Percentiles rank a stretch among this genome's conserved stretches.
Evolutionary conservation across 1,140 invertebrate species (phyloP).

Genomic region (Aphelinus certus): DNA sequence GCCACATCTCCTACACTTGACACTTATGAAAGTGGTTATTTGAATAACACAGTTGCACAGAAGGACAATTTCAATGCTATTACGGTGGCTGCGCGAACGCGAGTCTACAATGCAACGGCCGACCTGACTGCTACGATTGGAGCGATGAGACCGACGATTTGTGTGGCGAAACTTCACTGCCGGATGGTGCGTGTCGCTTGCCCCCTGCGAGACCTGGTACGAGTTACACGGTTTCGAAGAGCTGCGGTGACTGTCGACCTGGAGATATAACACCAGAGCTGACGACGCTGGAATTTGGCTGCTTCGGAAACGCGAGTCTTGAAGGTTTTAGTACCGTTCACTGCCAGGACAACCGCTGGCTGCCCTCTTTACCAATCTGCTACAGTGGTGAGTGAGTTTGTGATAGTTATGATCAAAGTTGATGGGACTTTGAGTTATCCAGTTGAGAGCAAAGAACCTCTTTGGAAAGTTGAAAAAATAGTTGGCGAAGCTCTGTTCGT

Average conservation of each 20-base stretch:
- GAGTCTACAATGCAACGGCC: conserved; percentile 70
- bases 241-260: conserved; percentile 48
- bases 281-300: conserved; percentile 49
- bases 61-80: conserved; percentile 62
- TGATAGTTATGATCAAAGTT: conserved; percentile 1
- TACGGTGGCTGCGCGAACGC: conserved; percentile 74
- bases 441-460: too few relatives aligned
- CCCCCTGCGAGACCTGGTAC: conserved; percentile 34
- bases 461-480: too few relatives aligned
- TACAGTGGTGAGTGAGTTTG: conserved; percentile 33
- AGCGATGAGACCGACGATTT: conserved; percentile 64
- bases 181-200: conserved; percentile 50
- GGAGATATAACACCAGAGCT: conserved; percentile 50
- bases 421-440: too few relatives aligned
- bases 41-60: conserved; percentile 51
- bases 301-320: conserved; percentile 42
- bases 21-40: conserved; percentile 4
- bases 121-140: conserved; percentile 72
- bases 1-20: too few relatives aligned
- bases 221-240: conserved; percentile 40
- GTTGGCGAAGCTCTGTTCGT: too few relatives aligned
- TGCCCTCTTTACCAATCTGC: conserved; percentile 49
- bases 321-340: conserved; percentile 47
- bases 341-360: conserved; percentile 50
- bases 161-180: conserved; percentile 38